Percentiles rank a stretch among this genome's conserved stretches.
Conservation (phyloP, 2,113 vertebrate genomes). For the Hiodon tergisus region DNA sequence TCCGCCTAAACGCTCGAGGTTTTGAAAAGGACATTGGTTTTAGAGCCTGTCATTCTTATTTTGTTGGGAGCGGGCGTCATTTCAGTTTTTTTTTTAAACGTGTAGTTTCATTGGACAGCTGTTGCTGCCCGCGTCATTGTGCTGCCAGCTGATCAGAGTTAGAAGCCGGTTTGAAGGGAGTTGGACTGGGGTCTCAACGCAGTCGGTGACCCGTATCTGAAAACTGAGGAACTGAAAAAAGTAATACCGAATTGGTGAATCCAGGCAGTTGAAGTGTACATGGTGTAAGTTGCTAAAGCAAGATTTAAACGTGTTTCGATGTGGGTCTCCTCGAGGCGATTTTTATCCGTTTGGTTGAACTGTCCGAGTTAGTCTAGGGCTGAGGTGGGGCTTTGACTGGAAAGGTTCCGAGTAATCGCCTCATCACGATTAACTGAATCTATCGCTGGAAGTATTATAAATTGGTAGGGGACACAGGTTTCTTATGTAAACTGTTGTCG, state of each 20-base stretch:
- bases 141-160: conserved; percentile 90
- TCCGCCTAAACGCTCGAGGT: conserved; percentile 16
- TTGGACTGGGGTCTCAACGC: conserved; percentile 34
- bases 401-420: neutral
- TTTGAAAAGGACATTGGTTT: conserved; percentile 30
- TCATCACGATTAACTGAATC: neutral
- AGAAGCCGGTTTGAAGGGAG: conserved; percentile 68
- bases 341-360: conserved; percentile 7
- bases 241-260: neutral
- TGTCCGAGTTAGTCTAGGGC: conserved; percentile 20
- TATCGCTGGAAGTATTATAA: neutral
- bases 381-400: conserved; percentile 24
- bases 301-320: neutral
- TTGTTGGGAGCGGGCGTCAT: conserved; percentile 43
- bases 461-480: no score
- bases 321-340: neutral
- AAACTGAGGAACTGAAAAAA: neutral
- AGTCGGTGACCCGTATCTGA: conserved; percentile 46
- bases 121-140: conserved; percentile 73
- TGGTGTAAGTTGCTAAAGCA: conserved; percentile 6
- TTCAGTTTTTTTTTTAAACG: conserved; percentile 42
- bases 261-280: neutral
- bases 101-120: conserved; percentile 57
- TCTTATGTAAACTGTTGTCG: neutral
- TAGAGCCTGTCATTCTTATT: conserved; percentile 38